A percentile compares a stretch with the other conserved stretches of the same genome.
Evolutionary conservation across 2,888 invertebrate genomes (phyloP).

Genomic region (Prostheceraeus crozeri): DNA sequence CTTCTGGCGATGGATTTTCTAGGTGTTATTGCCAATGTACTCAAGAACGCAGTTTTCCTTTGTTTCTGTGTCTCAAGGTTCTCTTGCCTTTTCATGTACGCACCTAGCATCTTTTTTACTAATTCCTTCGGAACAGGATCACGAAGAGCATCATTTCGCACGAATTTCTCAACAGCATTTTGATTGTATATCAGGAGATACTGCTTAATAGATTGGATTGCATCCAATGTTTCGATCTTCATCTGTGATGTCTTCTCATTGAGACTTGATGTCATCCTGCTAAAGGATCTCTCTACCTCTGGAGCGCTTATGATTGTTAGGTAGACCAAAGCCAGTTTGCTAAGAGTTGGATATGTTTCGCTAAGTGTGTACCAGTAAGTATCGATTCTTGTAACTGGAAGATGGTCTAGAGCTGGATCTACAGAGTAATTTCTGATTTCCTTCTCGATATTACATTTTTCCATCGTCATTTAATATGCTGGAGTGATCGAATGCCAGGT

Average conservation of each 20-base stretch:
- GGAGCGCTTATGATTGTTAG: conserved; percentile 13
- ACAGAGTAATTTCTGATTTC: conserved; percentile 6
- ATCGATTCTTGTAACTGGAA: conserved; percentile 6
- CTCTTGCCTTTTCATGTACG: conserved; percentile 10
- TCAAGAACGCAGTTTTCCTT: too few species aligned
- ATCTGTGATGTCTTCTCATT: conserved; percentile 6
- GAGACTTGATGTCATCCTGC: conserved; percentile 2
- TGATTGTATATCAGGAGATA: conserved; percentile 7
- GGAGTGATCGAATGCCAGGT: conserved; percentile 2
- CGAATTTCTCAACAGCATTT: not conserved
- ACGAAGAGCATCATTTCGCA: not conserved
- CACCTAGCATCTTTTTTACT: conserved; percentile 6
- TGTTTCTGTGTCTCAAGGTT: not conserved
- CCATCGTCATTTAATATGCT: conserved; percentile 3
- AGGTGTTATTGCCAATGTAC: too few species aligned
- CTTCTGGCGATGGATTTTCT: too few species aligned
- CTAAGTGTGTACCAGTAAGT: conserved; percentile 3
- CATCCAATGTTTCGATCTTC: conserved; percentile 2
- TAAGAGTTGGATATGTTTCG: conserved; percentile 3
- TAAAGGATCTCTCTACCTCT: conserved; percentile 23
- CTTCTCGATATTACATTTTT: not conserved
- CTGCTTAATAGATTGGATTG: conserved; percentile 22
- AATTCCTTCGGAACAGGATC: conserved; percentile 19
- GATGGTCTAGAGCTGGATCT: conserved; percentile 10
- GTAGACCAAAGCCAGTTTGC: conserved; percentile 2